These are phyloP conservation scores for Rhabdomys dilectus DNA, from an alignment of 2,113 vertebrate genomes.

Conservation along the genomic window DNA sequence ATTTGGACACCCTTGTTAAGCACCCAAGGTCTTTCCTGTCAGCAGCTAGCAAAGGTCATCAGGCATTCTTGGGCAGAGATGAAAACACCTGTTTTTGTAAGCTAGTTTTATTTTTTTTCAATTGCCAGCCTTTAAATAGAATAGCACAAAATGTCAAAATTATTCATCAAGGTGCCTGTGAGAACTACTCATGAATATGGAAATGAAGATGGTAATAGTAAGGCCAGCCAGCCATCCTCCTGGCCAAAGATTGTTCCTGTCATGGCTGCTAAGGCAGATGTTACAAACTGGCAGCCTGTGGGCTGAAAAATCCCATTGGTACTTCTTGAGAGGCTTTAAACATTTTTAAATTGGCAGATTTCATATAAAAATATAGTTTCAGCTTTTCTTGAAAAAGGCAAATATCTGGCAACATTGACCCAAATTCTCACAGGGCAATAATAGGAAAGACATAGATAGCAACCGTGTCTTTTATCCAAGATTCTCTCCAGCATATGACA, in stretches of 20 bases:
- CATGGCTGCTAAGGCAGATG: conserved; percentile 5
- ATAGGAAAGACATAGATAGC: conserved; percentile 28
- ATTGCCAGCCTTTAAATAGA: conserved; percentile 45
- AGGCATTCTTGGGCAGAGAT: conserved; percentile 28
- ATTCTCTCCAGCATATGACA: conserved; percentile 19
- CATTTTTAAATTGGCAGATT: conserved; percentile 63
- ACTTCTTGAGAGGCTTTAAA: conserved; percentile 38
- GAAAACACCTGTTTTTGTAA: conserved; percentile 41
- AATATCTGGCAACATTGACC: conserved; percentile 72
- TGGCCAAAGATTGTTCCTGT: neutral
- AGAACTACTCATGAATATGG: conserved; percentile 51
- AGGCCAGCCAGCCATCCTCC: neutral
- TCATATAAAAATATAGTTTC: conserved; percentile 64
- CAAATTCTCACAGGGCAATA: conserved; percentile 57
- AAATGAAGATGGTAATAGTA: neutral
- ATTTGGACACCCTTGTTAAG: neutral
- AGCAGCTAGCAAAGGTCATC: neutral
- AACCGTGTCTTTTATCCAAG: neutral
- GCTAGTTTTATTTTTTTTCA: neutral
- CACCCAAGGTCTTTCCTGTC: neutral
- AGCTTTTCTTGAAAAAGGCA: conserved; percentile 58
- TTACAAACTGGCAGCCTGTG: conserved; percentile 39
- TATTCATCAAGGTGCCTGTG: conserved; percentile 40
- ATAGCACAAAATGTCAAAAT: conserved; percentile 57
- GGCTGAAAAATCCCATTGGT: neutral